Base-by-base conservation (phyloP, 2,888 invertebrate species). In the Epirrhoe tristata region DNA sequence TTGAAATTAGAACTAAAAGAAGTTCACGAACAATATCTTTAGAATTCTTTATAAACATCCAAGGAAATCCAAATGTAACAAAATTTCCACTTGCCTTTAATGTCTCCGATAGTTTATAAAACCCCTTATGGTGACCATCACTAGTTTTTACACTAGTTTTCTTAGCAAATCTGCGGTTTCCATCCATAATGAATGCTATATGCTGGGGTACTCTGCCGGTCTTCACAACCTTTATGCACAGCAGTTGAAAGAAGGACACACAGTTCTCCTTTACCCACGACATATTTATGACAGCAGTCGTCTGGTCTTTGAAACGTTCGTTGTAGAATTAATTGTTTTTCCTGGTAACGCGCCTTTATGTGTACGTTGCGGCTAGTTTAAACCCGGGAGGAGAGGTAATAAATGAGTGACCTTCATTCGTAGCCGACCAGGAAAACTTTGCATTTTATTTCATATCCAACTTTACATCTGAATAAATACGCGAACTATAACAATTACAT, bases 161-260 rank as follows among this genome's bases (percentile, higher is more conserved):
- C 72, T 95, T 96, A 0, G 99, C 99, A 90, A 95, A 99, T 61
- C 99, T 94, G 62, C 99, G 95, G 89, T 99, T 99, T 6, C 99
- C 99, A 91, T 99, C 99, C 99, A 99, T 99, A 70, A 99, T 99
- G 83, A 99, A 97, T 0, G 99, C 99, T 72, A 99, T 94, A 88
- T 99, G 99, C 70, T 95, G 95, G 0, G 99, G 99, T 67, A 99
- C 93, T 36, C 96, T 95, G 3, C 98, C 98, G 46, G 96, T 95
- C 87, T 96, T 97, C 24, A 98, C 90, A 7, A 99, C 93, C 85
- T 89, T 90, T 46, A 93, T 88, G 77, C 96, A 96, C 59, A 97
- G 90, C 59, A 94, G 93, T 92, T 98, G 97, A 65, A 97, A 91
- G 95, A 96, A 97, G 67, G 95, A 95, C 76, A 97, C 94, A 67